phyloP scores from a whole-genome alignment of 2,797 vertebrate genomes.

The Anomalospiza imberbis region DNA sequence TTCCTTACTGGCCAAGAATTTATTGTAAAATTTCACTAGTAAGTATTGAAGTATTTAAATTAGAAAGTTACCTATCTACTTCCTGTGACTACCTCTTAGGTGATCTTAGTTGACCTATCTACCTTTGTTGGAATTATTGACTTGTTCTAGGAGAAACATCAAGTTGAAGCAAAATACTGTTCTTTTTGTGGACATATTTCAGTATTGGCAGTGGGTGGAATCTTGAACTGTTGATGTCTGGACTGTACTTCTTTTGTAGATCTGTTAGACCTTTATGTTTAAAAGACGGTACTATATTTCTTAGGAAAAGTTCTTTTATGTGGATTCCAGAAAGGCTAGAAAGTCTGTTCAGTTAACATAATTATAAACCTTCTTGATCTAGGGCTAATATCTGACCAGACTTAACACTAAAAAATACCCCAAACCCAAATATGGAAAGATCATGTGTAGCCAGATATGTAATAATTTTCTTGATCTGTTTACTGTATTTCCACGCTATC shows the following conservation, averaged over 20 bases:
- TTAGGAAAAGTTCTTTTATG: not conserved
- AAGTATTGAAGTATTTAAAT: slow-evolving; percentile 54
- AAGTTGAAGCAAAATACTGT: not conserved
- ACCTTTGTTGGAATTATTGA: not conserved
- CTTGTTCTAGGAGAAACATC: not conserved
- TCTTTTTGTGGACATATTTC: not conserved
- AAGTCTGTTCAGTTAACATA: not conserved
- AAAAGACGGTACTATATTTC: not conserved
- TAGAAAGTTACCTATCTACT: not conserved
- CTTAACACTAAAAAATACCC: not conserved
- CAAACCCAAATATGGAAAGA: not conserved
- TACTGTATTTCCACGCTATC: not conserved
- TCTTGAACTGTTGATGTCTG: not conserved
- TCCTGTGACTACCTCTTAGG: not conserved
- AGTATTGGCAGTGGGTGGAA: not conserved
- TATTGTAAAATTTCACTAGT: slow-evolving; percentile 97
- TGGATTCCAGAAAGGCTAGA: not conserved
- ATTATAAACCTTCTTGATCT: not conserved
- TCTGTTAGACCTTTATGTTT: not conserved
- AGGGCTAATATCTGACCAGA: not conserved
- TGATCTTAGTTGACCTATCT: not conserved
- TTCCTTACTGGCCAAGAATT: slow-evolving; percentile 97
- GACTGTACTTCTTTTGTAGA: not conserved
- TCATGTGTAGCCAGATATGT: not conserved
- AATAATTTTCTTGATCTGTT: not conserved